Conservation (phyloP, 2,797 vertebrate genomes). For the Tarsius wallacei region DNA sequence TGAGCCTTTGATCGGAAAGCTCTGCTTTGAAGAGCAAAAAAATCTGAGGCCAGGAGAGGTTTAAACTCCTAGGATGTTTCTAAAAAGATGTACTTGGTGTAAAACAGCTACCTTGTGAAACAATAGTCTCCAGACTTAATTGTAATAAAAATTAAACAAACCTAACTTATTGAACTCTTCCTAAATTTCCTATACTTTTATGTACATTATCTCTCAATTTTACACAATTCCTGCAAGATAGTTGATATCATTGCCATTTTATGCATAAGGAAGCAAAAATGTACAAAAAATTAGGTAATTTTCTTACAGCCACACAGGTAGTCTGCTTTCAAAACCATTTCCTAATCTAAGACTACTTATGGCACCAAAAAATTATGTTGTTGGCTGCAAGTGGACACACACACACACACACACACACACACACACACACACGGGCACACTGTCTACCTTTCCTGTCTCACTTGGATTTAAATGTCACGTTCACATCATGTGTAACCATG, state of each 20-base stretch:
- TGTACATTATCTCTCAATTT: neutral
- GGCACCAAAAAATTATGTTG: neutral
- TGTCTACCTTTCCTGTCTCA: neutral
- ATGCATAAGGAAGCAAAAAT: neutral
- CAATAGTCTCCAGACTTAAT: neutral
- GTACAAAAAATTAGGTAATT: neutral
- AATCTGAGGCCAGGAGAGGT: neutral
- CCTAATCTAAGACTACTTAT: neutral
- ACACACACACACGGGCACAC: fast-evolving
- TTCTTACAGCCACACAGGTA: neutral
- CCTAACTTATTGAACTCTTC: neutral
- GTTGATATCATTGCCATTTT: conserved; percentile 12
- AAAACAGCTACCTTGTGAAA: neutral
- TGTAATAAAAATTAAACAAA: neutral
- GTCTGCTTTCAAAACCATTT: neutral
- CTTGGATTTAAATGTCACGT: neutral
- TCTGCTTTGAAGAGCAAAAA: neutral
- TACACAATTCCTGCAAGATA: neutral
- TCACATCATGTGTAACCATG: neutral
- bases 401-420: neutral
- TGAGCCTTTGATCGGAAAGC: neutral
- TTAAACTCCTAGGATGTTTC: conserved; percentile 8
- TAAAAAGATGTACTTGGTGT: neutral
- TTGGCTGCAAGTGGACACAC: neutral
- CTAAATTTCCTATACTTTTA: neutral